Base-by-base conservation (phyloP, 2,797 vertebrate species). In the Anomalospiza imberbis region DNA sequence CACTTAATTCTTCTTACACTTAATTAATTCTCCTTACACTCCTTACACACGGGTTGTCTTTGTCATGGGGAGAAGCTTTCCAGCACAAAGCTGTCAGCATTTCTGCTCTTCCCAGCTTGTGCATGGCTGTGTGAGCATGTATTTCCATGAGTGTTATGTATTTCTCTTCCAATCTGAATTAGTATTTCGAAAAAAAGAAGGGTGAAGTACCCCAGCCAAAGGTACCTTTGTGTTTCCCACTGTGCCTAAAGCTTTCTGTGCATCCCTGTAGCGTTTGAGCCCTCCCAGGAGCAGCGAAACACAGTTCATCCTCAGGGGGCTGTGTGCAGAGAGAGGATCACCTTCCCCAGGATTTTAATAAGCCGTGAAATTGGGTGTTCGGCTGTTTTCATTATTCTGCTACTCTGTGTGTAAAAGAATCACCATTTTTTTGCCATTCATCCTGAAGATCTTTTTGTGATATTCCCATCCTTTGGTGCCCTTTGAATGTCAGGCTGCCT, bases 131-230 rank as follows among this genome's bases (percentile, higher is more conserved):
- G 9, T 53, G 48, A 72, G 31, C 26, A 32, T 0, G 0, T 15
- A 14, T 45, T 73, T 61, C 51, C 0, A 0, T 6, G 16, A 1
- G 1, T 57, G 17, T 38, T 34, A 31, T 0, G 8, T 8, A 36
- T 84, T 89, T 85, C 26, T 85, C 57, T 85, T 71, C 1, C 3
- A 60, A 45, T 61, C 32, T 74, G 48, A 79, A 80, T 36, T 42
- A 32, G 15, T 61, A 31, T 61, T 80, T 42, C 68, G 67, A 20
- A 40, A 74, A 83, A 66, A 71, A 60, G 20, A 38, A 70, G 47
- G 22, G 31, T 0, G 13, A 34, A 55, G 34, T 6, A 25, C 25
- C 65, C 36, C 51, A 72, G 57, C 26, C 62, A 73, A 88, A 91
- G 51, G 47, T 53, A 70, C 24, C 44, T 79, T 76, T 44, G 58